A percentile compares a stretch with the other conserved stretches of the same genome.
Evolutionary conservation across 1,140 invertebrate genomes (phyloP).

Genomic region (Laupala kohalensis): DNA sequence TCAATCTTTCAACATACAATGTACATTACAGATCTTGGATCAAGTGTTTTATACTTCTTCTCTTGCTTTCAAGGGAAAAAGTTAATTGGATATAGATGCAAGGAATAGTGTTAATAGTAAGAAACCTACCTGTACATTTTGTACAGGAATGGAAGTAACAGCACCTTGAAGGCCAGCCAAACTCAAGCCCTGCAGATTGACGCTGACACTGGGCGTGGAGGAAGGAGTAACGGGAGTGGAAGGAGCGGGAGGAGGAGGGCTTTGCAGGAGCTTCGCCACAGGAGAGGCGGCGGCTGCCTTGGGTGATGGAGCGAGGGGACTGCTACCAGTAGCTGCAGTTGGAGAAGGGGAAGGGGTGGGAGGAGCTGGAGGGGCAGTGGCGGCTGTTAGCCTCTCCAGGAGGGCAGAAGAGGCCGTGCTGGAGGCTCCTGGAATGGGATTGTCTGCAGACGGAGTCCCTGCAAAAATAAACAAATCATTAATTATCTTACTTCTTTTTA

Average conservation of each 20-base stretch:
- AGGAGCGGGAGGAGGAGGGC: conserved; percentile 8
- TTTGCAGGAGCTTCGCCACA: conserved; percentile 9
- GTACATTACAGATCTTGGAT: too few relatives aligned
- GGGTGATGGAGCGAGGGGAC: not conserved
- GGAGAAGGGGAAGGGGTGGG: conserved; percentile 2
- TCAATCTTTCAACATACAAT: too few relatives aligned
- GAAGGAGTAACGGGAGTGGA: conserved; percentile 13
- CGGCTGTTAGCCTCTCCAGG: conserved; percentile 39
- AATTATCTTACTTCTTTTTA: too few relatives aligned
- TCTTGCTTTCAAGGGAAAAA: too few relatives aligned
- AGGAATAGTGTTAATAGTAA: too few relatives aligned
- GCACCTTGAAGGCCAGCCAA: conserved; percentile 55
- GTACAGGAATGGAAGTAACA: conserved; percentile 48
- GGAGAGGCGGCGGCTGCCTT: conserved; percentile 19
- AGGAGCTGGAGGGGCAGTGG: conserved; percentile 15
- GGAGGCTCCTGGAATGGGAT: conserved; percentile 36
- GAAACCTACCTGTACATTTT: too few relatives aligned
- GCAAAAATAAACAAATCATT: conserved; percentile 21
- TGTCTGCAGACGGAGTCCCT: conserved; percentile 44
- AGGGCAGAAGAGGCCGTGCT: conserved; percentile 38
- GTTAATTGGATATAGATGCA: too few relatives aligned
- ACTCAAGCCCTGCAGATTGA: conserved; percentile 54
- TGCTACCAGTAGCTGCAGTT: conserved; percentile 20
- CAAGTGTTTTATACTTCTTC: too few relatives aligned
- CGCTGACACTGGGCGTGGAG: conserved; percentile 28